Conservation (phyloP, 2,888 invertebrate genomes). For the Mimachlamys varia region DNA sequence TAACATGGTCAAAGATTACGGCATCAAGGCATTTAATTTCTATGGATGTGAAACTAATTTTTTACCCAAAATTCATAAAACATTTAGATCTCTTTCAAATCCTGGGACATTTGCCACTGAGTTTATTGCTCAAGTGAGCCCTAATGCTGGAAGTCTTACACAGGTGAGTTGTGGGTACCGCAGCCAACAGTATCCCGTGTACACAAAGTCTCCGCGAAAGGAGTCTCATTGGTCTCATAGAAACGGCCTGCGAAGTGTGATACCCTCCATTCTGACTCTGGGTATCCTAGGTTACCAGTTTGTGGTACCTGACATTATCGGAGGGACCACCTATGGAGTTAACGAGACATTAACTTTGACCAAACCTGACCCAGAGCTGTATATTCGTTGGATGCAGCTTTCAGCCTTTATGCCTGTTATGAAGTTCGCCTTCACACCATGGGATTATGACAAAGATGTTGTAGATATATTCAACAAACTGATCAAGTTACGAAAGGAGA, state of each 20-base stretch:
- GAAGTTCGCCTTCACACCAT: constrained; percentile 94
- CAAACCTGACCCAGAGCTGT: constrained; percentile 82
- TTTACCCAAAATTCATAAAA: constrained; percentile 58
- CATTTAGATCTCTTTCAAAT: constrained; percentile 55
- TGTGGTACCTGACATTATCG: constrained; percentile 95
- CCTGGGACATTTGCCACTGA: constrained; percentile 67
- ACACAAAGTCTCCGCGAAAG: constrained; percentile 91
- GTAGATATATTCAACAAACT: constrained; percentile 64
- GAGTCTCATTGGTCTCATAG: constrained; percentile 92
- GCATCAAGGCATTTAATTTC: constrained; percentile 94
- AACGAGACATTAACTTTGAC: constrained; percentile 38
- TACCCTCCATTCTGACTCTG: constrained; percentile 88
- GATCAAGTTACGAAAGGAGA: constrained; percentile 61
- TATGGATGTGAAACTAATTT: constrained; percentile 85
- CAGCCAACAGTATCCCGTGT: constrained; percentile 92
- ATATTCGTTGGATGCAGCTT: constrained; percentile 92
- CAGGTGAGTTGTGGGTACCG: constrained; percentile 90
- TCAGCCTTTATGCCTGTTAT: constrained; percentile 95
- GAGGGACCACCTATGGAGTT: constrained; percentile 86
- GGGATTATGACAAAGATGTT: constrained; percentile 89
- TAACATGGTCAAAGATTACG: constrained; percentile 85
- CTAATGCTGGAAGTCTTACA: constrained; percentile 53
- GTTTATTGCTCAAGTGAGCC: constrained; percentile 58
- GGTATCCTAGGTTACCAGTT: constrained; percentile 93
- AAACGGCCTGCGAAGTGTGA: constrained; percentile 89